Base-by-base conservation (phyloP, 2,888 invertebrate genomes). In the Physocephala rufipes region DNA sequence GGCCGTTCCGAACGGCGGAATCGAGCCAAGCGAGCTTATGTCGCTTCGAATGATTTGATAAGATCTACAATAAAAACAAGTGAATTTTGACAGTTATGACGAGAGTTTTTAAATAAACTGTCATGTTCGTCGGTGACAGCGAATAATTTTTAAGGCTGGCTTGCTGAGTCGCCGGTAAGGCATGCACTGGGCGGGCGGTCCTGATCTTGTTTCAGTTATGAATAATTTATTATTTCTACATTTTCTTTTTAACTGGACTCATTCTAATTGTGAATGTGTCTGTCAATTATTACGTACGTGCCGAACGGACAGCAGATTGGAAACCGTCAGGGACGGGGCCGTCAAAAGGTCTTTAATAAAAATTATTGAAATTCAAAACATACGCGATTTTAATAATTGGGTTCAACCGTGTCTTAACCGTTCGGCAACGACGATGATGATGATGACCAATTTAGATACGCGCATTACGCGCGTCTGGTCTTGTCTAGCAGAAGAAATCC, bases 391-490 rank as follows among this genome's bases (percentile, higher is more conserved):
- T 81, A 79, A 82, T 81, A 82, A 81, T 82, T 81, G 80, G 76
- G 78, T 74, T 81, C n/a, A n/a, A n/a, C n/a, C n/a, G n/a, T 66
- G 65, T 53, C 28, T 53, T n/a, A 15, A 21, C 51, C 36, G 16
- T 55, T 67, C 36, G n/a, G 51, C 78, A 74, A 77, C 74, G 74
- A 79, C 36, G n/a, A 58, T 78, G 74, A 77, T 75, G 74, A 79
- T 78, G 81, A 81, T 81, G 80, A 76, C 79, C 82, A 81, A 81
- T 81, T 80, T 82, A 81, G 82, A 81, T 81, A 81, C 81, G 80
- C 36, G 36, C 36, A 36, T 36, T 24, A 58, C 16, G 28, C 9
- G 26, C 26, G 9, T 12, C 15, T 58, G 3, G 16, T 24, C 24
- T 58, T n/a, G n/a, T n/a, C n/a, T n/a, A n/a, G n/a, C n/a, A 55